Conservation (phyloP, 2,888 invertebrate genomes). For the Leptopilina myrica region DNA sequence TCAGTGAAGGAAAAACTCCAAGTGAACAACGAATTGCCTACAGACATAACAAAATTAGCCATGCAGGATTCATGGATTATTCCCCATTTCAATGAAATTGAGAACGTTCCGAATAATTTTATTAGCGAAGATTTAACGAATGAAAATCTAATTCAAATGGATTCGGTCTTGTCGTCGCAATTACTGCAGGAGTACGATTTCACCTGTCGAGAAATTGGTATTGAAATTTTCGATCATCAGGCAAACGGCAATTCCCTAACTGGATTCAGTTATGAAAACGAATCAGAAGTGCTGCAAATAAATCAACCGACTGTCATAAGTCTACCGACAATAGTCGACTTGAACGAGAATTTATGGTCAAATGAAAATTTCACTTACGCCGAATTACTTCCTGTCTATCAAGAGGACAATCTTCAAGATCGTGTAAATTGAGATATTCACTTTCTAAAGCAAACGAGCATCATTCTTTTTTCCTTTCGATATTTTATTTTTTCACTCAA, state of each 20-base stretch:
- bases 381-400: constrained; percentile 25
- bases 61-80: constrained; percentile 9
- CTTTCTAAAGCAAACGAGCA: background rate
- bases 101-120: background rate
- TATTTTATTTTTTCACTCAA: background rate
- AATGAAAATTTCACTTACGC: constrained; percentile 14
- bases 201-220: background rate
- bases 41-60: constrained; percentile 17
- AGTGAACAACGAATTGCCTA: background rate
- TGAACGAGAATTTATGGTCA: constrained; percentile 7
- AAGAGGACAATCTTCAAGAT: background rate
- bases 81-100: background rate
- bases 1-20: background rate
- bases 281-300: background rate
- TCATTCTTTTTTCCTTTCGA: background rate
- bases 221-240: background rate
- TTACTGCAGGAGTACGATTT: background rate
- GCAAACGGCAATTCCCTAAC: background rate
- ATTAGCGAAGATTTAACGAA: constrained; percentile 11
- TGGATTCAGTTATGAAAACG: background rate
- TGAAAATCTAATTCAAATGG: background rate
- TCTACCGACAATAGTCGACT: background rate
- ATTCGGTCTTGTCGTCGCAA: background rate
- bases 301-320: background rate
- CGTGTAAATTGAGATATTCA: background rate